Base-by-base conservation (phyloP, 2,113 vertebrate genomes). In the Aviceda subcristata region DNA sequence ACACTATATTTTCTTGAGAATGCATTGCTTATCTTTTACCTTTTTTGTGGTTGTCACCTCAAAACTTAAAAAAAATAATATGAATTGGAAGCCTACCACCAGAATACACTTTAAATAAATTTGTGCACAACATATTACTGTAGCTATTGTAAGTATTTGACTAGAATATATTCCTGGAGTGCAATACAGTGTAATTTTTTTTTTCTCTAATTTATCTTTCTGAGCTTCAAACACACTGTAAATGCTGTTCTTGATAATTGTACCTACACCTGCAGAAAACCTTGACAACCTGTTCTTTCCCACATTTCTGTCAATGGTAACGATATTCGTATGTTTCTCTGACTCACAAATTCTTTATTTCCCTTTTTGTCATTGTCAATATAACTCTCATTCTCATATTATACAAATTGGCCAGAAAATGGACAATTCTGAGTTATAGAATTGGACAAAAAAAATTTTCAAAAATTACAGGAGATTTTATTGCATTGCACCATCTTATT, bases 401-500 rank as follows among this genome's bases (percentile, higher is more conserved):
- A 43, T 5, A 43, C 3, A 4, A 7, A n/a, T 27, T 32, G 16
- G 8, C 7, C 20, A 78, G 0, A 32, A 24, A 66, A 36, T 4
- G 0, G 4, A 43, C 0, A 59, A 41, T 26, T 83, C 34, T 38
- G 2, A 68, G 15, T 56, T 43, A 46, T 5, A 56, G 15, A 57
- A 30, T 15, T 43, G n/a, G 14, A 36, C 3, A 15, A 20, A 12
- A 55, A 16, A 9, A 4, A 4, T 5, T 21, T 9, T 24, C 45
- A 27, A 12, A 9, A 34, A 36, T 59, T 68, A 7, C 3, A 62
- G 21, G 8, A 86, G 2, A 38, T 81, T 36, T 53, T 82, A 45
- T 57, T 22, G 4, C 3, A 19, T 57, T 93, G 6, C 7, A 38
- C 4, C 8, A 48, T 86, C 11, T 60, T 55, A 36, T 41, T 39